phyloP scores from a whole-genome alignment of 2,888 invertebrate genomes.

The Hypsopygia costalis region DNA sequence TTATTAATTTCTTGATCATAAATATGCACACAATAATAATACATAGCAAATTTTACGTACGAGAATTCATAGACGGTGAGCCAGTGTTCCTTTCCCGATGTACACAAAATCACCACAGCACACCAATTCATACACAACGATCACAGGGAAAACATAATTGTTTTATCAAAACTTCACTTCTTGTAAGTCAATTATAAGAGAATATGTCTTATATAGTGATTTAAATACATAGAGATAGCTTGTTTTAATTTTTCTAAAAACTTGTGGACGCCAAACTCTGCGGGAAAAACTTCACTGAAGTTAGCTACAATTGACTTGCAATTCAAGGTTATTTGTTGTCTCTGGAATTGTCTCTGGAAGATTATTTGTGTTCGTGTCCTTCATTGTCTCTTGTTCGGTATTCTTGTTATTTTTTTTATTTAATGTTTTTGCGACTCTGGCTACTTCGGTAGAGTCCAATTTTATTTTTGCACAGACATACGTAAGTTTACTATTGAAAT shows the following conservation, averaged over 20 bases:
- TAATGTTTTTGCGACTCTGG: too few relatives aligned
- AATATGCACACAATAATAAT: constrained; percentile 15
- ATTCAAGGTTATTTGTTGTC: constrained; percentile 55
- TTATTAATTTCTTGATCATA: constrained; percentile 27
- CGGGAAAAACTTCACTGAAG: constrained; percentile 78
- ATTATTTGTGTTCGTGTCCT: too few relatives aligned
- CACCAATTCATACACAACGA: constrained; percentile 47
- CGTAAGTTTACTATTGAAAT: too few relatives aligned
- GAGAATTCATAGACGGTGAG: constrained; percentile 75
- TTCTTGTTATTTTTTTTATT: too few relatives aligned
- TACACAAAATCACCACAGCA: constrained; percentile 70
- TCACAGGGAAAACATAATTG: constrained; percentile 63
- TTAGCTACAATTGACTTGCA: constrained; percentile 45
- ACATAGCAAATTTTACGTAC: constrained; percentile 64
- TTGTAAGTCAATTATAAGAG: constrained; percentile 44
- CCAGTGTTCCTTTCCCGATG: constrained; percentile 72
- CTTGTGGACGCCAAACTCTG: constrained; percentile 78
- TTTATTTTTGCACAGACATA: too few relatives aligned
- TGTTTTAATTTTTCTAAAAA: constrained; percentile 62
- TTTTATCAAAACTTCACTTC: constrained; percentile 50
- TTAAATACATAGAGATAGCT: constrained; percentile 70
- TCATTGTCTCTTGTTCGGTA: too few relatives aligned
- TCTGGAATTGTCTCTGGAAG: constrained; percentile 29
- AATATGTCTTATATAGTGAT: constrained; percentile 44
- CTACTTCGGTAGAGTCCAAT: too few relatives aligned